phyloP scores from a whole-genome alignment of 2,888 invertebrate genomes.

The Leptopilina syphax region DNA sequence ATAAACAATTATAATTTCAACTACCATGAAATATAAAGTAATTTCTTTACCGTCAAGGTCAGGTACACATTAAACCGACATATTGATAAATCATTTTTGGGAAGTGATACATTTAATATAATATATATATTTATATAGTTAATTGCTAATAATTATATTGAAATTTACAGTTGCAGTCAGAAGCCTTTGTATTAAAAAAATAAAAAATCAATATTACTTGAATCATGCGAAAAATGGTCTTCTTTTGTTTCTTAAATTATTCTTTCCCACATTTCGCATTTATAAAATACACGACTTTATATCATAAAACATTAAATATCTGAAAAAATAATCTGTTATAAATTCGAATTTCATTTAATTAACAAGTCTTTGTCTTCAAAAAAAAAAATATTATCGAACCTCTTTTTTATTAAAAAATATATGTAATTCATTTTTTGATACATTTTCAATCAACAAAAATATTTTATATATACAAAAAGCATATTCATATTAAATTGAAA shows the following conservation, averaged over 20 bases:
- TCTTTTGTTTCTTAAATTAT: not conserved
- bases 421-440: too few species aligned
- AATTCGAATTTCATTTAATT: not conserved
- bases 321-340: slow-evolving; percentile 1
- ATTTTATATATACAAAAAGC: too few species aligned
- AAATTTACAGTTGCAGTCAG: slow-evolving; percentile 19
- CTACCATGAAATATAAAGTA: slow-evolving; percentile 50
- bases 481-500: too few species aligned
- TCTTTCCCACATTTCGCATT: not conserved
- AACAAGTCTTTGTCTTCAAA: not conserved
- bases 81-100: slow-evolving; percentile 42
- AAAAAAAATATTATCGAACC: not conserved
- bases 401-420: too few species aligned
- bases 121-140: slow-evolving; percentile 39
- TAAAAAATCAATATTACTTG: not conserved
- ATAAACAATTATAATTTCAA: slow-evolving; percentile 60
- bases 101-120: slow-evolving; percentile 44
- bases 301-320: slow-evolving; percentile 12
- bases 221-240: slow-evolving; percentile 3
- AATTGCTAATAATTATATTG: not conserved
- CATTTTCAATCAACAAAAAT: too few species aligned
- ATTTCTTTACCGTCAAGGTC: slow-evolving; percentile 64
- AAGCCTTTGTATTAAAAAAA: slow-evolving; percentile 15
- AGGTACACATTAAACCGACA: slow-evolving; percentile 73
- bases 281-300: slow-evolving; percentile 27